Percentiles rank a stretch among this genome's conserved stretches.
These are phyloP conservation scores for Heptranchias perlo DNA, from an alignment of 2,113 vertebrate genomes.

Conservation along the genomic window DNA sequence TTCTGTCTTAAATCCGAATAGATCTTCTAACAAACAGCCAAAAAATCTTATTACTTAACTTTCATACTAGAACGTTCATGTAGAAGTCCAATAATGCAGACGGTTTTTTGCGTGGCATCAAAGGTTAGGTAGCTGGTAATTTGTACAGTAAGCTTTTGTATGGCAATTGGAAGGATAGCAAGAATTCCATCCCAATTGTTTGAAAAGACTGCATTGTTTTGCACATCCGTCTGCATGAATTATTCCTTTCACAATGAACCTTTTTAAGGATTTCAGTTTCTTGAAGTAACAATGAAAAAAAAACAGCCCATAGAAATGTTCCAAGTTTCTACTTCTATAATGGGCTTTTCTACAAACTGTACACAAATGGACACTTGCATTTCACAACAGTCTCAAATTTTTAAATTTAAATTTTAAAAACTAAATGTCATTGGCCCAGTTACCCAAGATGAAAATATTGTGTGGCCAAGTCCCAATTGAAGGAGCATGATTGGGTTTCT, in stretches of 20 bases:
- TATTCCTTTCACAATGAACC: background rate
- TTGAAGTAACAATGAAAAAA: background rate
- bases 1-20: background rate
- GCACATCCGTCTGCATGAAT: background rate
- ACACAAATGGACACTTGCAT: background rate
- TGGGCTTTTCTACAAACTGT: background rate
- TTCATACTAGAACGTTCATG: background rate
- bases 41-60: background rate
- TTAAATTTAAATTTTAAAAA: background rate
- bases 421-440: background rate
- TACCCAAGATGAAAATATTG: background rate
- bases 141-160: background rate
- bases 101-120: background rate
- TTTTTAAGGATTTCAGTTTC: background rate
- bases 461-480: background rate
- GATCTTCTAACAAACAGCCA: background rate
- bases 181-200: background rate
- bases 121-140: background rate
- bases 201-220: background rate
- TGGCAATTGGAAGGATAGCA: conserved; percentile 3
- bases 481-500: background rate
- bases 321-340: background rate
- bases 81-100: background rate
- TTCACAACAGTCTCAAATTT: background rate
- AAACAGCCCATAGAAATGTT: background rate